Conservation (phyloP, 37 sponge, comb jelly and placozoan genomes). For the Aphrocallistes beatrix region DNA sequence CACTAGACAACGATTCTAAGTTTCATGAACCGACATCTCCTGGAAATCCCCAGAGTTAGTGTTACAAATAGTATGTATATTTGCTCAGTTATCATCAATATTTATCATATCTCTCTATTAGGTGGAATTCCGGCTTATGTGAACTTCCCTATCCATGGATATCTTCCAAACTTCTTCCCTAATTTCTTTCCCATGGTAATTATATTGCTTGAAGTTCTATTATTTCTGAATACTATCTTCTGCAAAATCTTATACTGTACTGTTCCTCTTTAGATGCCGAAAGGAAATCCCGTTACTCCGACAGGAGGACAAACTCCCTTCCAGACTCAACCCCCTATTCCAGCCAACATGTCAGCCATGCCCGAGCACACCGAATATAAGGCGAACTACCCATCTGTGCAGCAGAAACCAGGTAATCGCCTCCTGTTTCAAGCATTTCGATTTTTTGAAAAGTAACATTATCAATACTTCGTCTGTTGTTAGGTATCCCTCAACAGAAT, state of each 20-base stretch:
- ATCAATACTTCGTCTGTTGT: background rate
- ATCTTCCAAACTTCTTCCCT: background rate
- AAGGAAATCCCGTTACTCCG: background rate
- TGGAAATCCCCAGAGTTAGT: background rate
- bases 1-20: constrained; percentile 2
- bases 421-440: background rate
- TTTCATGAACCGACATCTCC: constrained; percentile 15
- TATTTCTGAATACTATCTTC: too few species aligned
- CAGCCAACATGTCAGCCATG: background rate
- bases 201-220: too few species aligned
- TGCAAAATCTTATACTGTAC: background rate
- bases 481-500: background rate
- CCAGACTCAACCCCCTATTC: background rate
- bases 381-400: background rate
- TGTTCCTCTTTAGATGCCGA: background rate
- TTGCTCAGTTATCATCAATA: background rate
- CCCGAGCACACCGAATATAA: background rate
- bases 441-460: background rate
- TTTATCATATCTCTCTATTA: background rate
- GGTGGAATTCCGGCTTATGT: background rate
- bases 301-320: background rate
- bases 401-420: background rate
- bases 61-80: background rate
- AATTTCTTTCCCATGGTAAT: background rate
- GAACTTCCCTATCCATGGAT: background rate